Conservation (phyloP, 2,797 vertebrate genomes). For the Clarias fuscus region DNA sequence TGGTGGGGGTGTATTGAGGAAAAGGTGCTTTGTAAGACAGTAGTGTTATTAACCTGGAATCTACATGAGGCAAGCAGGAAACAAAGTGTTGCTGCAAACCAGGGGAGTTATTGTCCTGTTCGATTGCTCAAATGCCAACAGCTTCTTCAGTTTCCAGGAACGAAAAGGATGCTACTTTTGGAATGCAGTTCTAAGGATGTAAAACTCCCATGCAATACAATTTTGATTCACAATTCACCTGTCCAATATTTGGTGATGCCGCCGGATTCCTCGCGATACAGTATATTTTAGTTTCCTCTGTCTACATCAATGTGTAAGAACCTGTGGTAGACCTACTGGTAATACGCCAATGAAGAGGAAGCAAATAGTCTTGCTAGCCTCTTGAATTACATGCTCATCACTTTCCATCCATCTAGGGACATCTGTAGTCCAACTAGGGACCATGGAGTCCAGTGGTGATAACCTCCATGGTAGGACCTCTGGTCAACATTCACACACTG, state of each 20-base stretch:
- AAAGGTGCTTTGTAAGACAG: conserved; percentile 67
- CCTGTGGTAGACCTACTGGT: not conserved
- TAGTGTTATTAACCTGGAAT: conserved; percentile 70
- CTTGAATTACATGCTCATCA: not conserved
- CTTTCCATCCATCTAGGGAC: too few relatives aligned
- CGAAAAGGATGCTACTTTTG: not conserved
- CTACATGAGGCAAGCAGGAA: conserved; percentile 42
- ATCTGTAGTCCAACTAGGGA: too few relatives aligned
- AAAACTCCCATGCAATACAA: not conserved
- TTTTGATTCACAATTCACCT: not conserved
- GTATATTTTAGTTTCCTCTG: not conserved
- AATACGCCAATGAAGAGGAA: not conserved
- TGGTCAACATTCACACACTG: too few relatives aligned
- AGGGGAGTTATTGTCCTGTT: conserved; percentile 4
- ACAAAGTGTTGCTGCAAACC: conserved; percentile 15
- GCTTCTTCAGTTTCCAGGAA: too few relatives aligned
- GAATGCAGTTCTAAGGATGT: not conserved
- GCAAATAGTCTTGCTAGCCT: not conserved
- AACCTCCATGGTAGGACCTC: too few relatives aligned
- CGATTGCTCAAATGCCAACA: too few relatives aligned
- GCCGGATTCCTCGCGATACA: not conserved
- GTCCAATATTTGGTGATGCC: not conserved
- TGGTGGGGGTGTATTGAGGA: conserved; percentile 56
- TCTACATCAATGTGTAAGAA: not conserved
- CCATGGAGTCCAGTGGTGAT: too few relatives aligned